These are phyloP conservation scores for Alligator mississippiensis DNA, from an alignment of 2,113 vertebrate species.

Conservation along the genomic window DNA sequence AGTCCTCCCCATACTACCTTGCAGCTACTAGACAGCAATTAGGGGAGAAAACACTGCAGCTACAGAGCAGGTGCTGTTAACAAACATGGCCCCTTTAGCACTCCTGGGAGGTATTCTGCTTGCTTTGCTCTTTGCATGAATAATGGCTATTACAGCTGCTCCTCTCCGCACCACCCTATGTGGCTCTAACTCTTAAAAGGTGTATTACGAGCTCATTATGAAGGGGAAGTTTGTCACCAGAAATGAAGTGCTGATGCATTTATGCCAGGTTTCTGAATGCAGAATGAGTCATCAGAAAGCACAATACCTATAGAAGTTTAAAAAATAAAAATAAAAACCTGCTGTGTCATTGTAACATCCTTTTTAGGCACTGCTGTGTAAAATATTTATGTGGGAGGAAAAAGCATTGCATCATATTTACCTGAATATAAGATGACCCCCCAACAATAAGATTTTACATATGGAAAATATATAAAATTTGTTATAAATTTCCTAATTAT, in stretches of 20 bases:
- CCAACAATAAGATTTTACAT: too few species aligned
- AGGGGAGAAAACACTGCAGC: background rate
- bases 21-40: background rate
- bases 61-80: background rate
- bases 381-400: background rate
- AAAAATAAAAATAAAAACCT: background rate
- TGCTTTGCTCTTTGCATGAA: background rate
- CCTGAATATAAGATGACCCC: too few species aligned
- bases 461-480: too few species aligned
- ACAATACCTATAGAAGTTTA: constrained; percentile 47
- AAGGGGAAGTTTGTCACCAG: background rate
- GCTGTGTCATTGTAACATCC: background rate
- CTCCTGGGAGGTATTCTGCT: background rate
- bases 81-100: background rate
- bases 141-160: constrained; percentile 18
- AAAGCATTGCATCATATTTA: too few species aligned
- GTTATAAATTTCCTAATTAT: too few species aligned
- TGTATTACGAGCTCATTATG: constrained; percentile 7
- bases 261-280: background rate
- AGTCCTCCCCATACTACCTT: background rate
- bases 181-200: constrained; percentile 20
- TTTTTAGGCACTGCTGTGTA: background rate
- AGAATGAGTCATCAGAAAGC: constrained; percentile 25
- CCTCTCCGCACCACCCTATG: background rate
- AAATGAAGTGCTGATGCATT: constrained; percentile 26